Percentiles rank a stretch among this genome's conserved stretches.
Evolutionary conservation across 2,113 vertebrate species (phyloP).

Genomic region (Oxyura jamaicensis): DNA sequence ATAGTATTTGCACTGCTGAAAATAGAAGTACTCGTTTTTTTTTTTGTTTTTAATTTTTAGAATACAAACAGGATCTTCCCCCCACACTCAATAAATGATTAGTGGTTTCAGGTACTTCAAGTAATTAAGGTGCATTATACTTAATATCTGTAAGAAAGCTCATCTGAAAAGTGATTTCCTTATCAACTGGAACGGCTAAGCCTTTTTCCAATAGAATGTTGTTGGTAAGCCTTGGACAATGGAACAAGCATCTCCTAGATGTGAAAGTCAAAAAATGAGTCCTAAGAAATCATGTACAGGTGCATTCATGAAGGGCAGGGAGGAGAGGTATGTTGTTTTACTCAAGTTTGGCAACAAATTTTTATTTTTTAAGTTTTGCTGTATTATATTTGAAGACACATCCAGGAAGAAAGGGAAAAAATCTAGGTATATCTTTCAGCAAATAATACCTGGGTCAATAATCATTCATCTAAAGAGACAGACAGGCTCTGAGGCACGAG

Average conservation of each 20-base stretch:
- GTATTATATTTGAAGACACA: rapidly evolving
- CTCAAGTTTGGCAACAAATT: neutral
- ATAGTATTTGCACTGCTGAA: neutral
- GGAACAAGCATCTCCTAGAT: neutral
- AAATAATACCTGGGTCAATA: neutral
- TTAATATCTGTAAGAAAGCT: neutral
- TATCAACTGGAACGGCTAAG: rapidly evolving
- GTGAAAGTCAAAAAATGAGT: neutral
- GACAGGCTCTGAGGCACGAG: neutral
- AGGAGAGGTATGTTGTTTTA: neutral
- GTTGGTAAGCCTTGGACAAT: neutral
- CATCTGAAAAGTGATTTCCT: neutral
- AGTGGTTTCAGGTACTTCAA: neutral
- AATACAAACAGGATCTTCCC: neutral
- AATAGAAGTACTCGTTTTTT: neutral
- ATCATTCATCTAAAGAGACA: neutral
- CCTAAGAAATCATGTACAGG: neutral
- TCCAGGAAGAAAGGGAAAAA: neutral
- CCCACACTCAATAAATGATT: neutral
- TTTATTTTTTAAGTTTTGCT: neutral
- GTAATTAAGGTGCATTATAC: too few species aligned
- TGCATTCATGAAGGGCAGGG: neutral
- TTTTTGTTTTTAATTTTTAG: neutral
- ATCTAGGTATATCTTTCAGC: neutral
- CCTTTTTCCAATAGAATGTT: neutral